Percentiles rank a stretch among this genome's conserved stretches.
Conservation (phyloP, 2,113 vertebrate species). For the Arothron firmamentum region DNA sequence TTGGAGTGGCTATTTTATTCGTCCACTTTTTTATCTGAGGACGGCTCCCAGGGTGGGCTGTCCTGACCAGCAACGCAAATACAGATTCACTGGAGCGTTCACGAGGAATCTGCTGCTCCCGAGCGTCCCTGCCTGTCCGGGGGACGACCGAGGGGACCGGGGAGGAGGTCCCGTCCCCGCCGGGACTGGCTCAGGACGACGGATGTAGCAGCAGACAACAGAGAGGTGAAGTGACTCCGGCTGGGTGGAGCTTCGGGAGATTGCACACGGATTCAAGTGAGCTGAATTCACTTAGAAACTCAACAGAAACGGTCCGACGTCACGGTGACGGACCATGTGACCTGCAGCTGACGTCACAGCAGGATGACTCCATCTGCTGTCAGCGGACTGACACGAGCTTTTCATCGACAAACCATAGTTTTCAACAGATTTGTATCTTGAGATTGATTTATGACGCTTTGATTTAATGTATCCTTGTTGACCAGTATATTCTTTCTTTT, state of each 20-base stretch:
- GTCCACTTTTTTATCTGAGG: slow-evolving; percentile 99
- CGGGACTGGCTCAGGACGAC: neutral
- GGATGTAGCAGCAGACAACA: too few species aligned
- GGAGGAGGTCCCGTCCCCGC: neutral
- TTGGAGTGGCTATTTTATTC: slow-evolving; percentile 98
- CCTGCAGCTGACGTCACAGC: slow-evolving; percentile 38
- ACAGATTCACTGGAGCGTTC: too few species aligned
- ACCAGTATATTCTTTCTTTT: slow-evolving; percentile 67
- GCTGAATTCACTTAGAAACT: slow-evolving; percentile 25
- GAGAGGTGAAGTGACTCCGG: too few species aligned
- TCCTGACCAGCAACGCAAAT: neutral
- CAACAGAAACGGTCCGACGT: slow-evolving; percentile 27
- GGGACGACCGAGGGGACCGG: neutral
- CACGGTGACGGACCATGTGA: slow-evolving; percentile 16
- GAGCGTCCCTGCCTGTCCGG: neutral
- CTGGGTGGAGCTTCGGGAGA: too few species aligned
- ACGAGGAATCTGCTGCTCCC: slow-evolving; percentile 31
- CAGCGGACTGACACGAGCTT: slow-evolving; percentile 49
- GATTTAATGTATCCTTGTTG: slow-evolving; percentile 65
- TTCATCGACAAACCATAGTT: slow-evolving; percentile 65
- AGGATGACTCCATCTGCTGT: slow-evolving; percentile 50
- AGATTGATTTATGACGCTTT: slow-evolving; percentile 62
- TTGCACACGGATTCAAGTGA: slow-evolving; percentile 17
- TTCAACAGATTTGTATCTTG: slow-evolving; percentile 69
- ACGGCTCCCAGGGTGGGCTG: slow-evolving; percentile 61